Conservation (phyloP, 1,140 invertebrate species). For the Drosophila navojoa region DNA sequence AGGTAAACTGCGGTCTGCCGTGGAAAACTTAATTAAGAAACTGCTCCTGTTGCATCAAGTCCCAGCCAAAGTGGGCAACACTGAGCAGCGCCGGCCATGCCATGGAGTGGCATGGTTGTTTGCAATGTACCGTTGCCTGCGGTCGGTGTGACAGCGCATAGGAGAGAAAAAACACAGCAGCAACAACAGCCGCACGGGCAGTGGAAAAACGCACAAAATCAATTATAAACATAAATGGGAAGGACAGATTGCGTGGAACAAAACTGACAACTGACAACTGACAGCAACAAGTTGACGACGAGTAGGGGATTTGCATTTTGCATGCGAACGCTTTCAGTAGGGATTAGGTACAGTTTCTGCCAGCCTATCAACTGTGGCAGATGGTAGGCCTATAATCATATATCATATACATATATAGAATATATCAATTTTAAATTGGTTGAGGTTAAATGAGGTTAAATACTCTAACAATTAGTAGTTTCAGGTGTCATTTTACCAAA, state of each 20-base stretch:
- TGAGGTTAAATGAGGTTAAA: too few relatives aligned
- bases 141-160: slow-evolving; percentile 47
- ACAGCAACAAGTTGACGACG: slow-evolving; percentile 67
- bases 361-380: background rate
- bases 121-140: slow-evolving; percentile 52
- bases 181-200: background rate
- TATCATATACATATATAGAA: too few relatives aligned
- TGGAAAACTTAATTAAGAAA: slow-evolving; percentile 77
- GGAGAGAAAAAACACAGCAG: slow-evolving; percentile 37
- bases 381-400: too few relatives aligned
- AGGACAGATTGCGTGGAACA: background rate
- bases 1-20: slow-evolving; percentile 8
- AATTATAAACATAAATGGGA: slow-evolving; percentile 62
- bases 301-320: background rate
- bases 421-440: too few relatives aligned
- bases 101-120: slow-evolving; percentile 23
- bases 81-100: background rate
- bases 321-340: background rate
- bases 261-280: slow-evolving; percentile 63
- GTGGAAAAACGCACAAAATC: slow-evolving; percentile 53
- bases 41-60: slow-evolving; percentile 56
- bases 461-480: too few relatives aligned
- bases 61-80: slow-evolving; percentile 14
- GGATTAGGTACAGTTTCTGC: slow-evolving; percentile 15
- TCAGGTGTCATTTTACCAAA: too few relatives aligned